Conservation (phyloP, 2,888 invertebrate genomes). For the Brassicogethes aeneus region DNA sequence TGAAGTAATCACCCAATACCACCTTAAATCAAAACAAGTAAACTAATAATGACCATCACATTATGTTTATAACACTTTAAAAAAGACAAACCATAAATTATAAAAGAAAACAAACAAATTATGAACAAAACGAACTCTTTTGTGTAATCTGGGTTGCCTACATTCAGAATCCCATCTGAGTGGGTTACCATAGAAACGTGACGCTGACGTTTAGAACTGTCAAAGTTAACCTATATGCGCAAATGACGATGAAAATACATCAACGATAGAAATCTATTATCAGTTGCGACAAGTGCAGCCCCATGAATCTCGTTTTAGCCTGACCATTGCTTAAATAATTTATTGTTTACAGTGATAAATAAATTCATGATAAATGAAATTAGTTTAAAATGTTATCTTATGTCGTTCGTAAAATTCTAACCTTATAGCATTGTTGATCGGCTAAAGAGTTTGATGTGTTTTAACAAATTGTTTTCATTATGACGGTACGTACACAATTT, state of each 20-base stretch:
- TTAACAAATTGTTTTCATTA: background rate
- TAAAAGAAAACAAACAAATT: too few relatives aligned
- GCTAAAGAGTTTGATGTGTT: background rate
- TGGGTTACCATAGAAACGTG: constrained; percentile 1
- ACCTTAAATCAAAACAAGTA: too few relatives aligned
- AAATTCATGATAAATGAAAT: background rate
- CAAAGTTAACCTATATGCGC: constrained; percentile 2
- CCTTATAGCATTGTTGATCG: background rate
- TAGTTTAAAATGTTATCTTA: background rate
- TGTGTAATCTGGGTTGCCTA: too few relatives aligned
- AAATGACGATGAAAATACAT: background rate
- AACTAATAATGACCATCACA: too few relatives aligned
- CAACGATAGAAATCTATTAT: constrained; percentile 1
- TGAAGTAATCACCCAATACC: too few relatives aligned
- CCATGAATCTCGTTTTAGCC: background rate
- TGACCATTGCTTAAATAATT: background rate
- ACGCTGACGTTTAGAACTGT: background rate
- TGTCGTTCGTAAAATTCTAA: background rate
- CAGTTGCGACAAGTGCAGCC: background rate
- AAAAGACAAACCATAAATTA: too few relatives aligned
- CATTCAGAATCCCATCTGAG: too few relatives aligned
- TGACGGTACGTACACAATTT: background rate
- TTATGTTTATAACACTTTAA: too few relatives aligned
- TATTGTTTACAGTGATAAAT: background rate
- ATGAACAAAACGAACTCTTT: too few relatives aligned